Base-by-base conservation (phyloP, 2,888 invertebrate species). In the Girardia tigrina region DNA sequence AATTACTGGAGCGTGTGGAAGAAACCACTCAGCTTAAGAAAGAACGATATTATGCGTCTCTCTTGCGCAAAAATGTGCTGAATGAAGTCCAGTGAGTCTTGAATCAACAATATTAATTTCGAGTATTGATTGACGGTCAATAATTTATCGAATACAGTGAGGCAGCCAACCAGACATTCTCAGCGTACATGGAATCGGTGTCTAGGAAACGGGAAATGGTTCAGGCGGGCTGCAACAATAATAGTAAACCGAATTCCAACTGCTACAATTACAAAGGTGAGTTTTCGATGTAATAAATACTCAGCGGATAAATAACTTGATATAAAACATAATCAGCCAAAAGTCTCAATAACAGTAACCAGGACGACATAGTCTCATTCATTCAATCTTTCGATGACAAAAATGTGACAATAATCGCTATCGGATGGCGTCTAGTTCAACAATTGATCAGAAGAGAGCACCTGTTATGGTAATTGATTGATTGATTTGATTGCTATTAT, bases 71-170 rank as follows among this genome's bases (percentile, higher is more conserved):
- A 23, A 56, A 56, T 56, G 23, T 56, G n/a, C 56, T 56, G 20
- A 56, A 56, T 56, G 56, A 56, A 56, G 56, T 56, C 4, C 56
- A 56, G 56, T 56, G n/a, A 56, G 56, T 56, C n/a, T 56, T 36
- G 12, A n/a, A n/a, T n/a, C n/a, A n/a, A n/a, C n/a, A n/a, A n/a
- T 36, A 36, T 12, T 20, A 12, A n/a, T 2, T 56, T n/a, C 4
- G n/a, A 12, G 2, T 16, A 20, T 8, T 56, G 56, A n/a, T n/a
- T 23, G 23, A n/a, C n/a, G n/a, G n/a, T 12, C 4, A 12, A 20
- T 20, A 8, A 6, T 16, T 56, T 8, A 20, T n/a, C n/a, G n/a
- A 20, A 6, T 2, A 6, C 56, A 56, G 56, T 56, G 56, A 56
- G 56, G n/a, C 23, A n/a, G 56, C 56, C 4, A 56, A n/a, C n/a